Evolutionary conservation across 1,140 invertebrate species (phyloP).

Genomic region (roundworm (Caenorhabditis elegans)): WBcel235 BX284605.5:6471501-6472000

Average conservation of each 20-base stretch:
- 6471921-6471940: slow-evolving; percentile 24
- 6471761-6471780: slow-evolving; percentile 35
- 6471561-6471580: slow-evolving; percentile 17
- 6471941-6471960: slow-evolving; percentile 18
- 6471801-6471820: background rate
- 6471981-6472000: background rate
- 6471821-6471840: background rate
- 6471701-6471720: background rate
- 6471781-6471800: background rate
- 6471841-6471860: background rate
- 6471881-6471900: slow-evolving; percentile 38
- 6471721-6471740: slow-evolving; percentile 11
- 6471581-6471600: background rate
- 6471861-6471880: background rate
- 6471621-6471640: slow-evolving; percentile 21
- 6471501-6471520: slow-evolving; percentile 33
- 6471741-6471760: background rate
- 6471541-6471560: too few relatives aligned
- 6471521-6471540: slow-evolving; percentile 32
- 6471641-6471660: background rate
- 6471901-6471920: slow-evolving; percentile 34
- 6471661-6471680: background rate
- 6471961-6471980: slow-evolving; percentile 26
- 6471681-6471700: background rate
- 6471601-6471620: background rate